A percentile compares a stretch with the other conserved stretches of the same genome.
Conservation (phyloP, 1,140 invertebrate genomes). For the Saccostrea echinata region DNA sequence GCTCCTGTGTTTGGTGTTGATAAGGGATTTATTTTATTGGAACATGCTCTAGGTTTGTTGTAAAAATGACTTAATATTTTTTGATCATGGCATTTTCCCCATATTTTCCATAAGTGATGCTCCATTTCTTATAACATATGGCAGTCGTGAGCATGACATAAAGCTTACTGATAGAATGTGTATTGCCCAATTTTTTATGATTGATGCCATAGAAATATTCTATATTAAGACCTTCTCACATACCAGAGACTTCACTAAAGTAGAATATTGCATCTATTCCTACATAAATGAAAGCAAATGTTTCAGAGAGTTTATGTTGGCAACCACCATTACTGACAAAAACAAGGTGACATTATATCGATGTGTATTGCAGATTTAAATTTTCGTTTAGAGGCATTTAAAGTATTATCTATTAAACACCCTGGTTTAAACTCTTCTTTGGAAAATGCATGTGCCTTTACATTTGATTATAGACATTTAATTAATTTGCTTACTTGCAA, state of each 20-base stretch:
- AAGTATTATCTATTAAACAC: constrained; percentile 35
- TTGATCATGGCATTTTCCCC: neutral
- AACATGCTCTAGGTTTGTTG: constrained; percentile 28
- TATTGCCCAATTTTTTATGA: neutral
- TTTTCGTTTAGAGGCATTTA: constrained; percentile 27
- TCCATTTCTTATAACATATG: constrained; percentile 14
- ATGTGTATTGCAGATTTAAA: constrained; percentile 35
- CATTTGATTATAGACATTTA: constrained; percentile 17
- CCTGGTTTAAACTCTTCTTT: constrained; percentile 10
- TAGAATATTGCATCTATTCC: constrained; percentile 28
- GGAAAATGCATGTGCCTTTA: neutral
- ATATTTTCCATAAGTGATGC: constrained; percentile 23
- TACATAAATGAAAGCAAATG: constrained; percentile 15
- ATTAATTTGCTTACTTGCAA: constrained; percentile 25
- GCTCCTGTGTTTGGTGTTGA: constrained; percentile 26
- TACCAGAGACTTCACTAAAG: neutral
- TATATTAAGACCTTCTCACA: neutral
- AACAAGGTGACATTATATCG: constrained; percentile 33
- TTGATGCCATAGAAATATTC: constrained; percentile 9
- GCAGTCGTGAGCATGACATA: constrained; percentile 9
- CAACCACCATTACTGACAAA: constrained; percentile 24
- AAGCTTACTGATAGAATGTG: constrained; percentile 11
- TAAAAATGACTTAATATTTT: constrained; percentile 15
- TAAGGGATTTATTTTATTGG: constrained; percentile 25
- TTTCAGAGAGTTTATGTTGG: constrained; percentile 32